Evolutionary conservation across 2,113 vertebrate genomes (phyloP).

Genomic region (Cathartes aura): DNA sequence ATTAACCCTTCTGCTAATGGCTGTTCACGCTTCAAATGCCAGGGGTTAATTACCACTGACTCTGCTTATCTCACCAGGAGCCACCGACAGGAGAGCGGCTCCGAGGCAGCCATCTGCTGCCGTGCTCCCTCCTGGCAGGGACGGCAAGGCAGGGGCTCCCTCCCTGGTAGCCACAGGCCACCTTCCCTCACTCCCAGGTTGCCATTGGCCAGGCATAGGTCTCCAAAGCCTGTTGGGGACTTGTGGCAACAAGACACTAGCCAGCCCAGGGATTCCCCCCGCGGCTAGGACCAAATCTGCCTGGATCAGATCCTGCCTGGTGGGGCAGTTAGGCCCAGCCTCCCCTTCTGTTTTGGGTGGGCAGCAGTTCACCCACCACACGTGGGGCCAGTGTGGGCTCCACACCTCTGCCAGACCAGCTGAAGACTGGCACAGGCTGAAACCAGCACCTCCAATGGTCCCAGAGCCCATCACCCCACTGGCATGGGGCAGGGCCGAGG

Average conservation of each 20-base stretch:
- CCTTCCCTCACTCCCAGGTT: background rate
- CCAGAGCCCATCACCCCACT: background rate
- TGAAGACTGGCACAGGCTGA: background rate
- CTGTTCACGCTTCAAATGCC: constrained; percentile 47
- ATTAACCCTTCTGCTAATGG: constrained; percentile 67
- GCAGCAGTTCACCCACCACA: background rate
- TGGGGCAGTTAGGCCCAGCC: background rate
- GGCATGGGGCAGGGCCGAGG: fast-evolving
- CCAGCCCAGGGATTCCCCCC: background rate
- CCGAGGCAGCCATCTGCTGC: constrained; percentile 36
- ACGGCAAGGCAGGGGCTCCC: background rate
- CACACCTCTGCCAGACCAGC: background rate
- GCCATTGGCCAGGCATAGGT: background rate
- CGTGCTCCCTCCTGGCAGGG: fast-evolving
- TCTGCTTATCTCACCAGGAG: constrained; percentile 69
- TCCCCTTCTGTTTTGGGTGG: background rate
- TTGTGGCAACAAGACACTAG: background rate
- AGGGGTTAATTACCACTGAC: constrained; percentile 69
- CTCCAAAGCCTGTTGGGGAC: background rate
- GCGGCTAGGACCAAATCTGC: background rate
- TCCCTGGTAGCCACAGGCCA: background rate
- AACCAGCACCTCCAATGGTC: background rate
- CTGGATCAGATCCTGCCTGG: background rate
- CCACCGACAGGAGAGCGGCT: background rate
- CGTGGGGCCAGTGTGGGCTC: background rate